phyloP scores from a whole-genome alignment of 2,113 vertebrate genomes.

The Scomber japonicus region DNA sequence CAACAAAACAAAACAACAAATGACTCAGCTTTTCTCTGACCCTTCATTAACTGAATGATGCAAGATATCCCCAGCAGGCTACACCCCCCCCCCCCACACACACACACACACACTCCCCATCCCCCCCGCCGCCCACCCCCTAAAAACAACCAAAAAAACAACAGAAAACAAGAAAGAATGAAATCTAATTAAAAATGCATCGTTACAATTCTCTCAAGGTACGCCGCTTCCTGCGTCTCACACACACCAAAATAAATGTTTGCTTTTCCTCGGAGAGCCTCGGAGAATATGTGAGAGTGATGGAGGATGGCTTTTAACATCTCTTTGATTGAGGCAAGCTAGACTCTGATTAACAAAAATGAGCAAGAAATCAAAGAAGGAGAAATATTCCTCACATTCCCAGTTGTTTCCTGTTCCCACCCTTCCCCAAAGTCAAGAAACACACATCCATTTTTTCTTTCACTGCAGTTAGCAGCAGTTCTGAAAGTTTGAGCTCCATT shows the following conservation, averaged over 20 bases:
- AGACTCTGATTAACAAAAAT: background rate
- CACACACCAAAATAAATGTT: slow-evolving; percentile 3
- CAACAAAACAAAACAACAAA: background rate
- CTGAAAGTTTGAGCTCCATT: slow-evolving; percentile 10
- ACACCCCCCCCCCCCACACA: background rate
- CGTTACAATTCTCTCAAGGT: background rate
- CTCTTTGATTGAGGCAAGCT: background rate
- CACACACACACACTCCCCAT: too few species aligned
- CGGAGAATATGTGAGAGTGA: background rate
- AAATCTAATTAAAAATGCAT: background rate
- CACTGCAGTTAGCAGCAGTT: background rate
- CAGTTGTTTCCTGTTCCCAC: background rate
- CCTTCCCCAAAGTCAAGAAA: background rate
- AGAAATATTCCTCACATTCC: background rate
- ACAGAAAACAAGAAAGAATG: too few species aligned
- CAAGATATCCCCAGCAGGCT: background rate
- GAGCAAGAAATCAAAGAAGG: background rate
- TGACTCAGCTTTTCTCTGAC: background rate
- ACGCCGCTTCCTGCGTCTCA: background rate
- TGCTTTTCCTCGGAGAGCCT: background rate
- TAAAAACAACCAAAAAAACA: too few species aligned
- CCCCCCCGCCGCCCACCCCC: too few species aligned
- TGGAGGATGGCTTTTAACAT: background rate
- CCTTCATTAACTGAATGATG: too few species aligned
- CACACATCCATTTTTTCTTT: background rate